Evolutionary conservation across 2,113 vertebrate genomes (phyloP).

Genomic region (Tinamus guttatus): DNA sequence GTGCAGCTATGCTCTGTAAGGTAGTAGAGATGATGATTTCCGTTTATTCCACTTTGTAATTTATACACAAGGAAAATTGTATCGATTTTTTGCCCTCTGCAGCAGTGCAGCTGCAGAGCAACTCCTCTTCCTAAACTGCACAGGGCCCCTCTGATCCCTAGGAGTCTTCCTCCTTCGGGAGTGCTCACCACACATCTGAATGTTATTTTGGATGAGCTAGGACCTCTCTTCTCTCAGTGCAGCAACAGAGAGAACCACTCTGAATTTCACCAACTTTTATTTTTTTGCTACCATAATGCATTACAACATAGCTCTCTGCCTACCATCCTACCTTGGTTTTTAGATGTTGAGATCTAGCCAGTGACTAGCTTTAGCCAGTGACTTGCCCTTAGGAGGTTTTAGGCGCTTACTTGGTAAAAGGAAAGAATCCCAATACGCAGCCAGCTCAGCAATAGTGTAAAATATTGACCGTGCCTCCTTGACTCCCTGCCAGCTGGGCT

Average conservation of each 20-base stretch:
- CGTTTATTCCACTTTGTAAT: not conserved
- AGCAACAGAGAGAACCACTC: not conserved
- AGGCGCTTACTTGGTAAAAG: not conserved
- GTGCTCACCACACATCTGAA: not conserved
- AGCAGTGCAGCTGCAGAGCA: rapidly evolving
- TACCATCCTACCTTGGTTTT: not conserved
- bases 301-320: not conserved
- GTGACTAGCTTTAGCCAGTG: not conserved
- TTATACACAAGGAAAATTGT: not conserved
- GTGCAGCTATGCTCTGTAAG: not conserved
- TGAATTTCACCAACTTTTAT: not conserved
- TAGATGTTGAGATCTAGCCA: not conserved
- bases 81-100: not conserved
- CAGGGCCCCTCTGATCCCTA: rapidly evolving
- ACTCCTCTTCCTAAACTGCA: not conserved
- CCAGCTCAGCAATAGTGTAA: not conserved
- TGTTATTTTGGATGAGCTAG: not conserved
- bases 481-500: not conserved
- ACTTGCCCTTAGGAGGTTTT: not conserved
- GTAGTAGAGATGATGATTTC: not conserved
- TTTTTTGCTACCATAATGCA: not conserved
- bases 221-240: not conserved
- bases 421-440: not conserved
- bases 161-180: not conserved
- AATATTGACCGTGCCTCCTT: rapidly evolving